Evolutionary conservation across 2,888 invertebrate species (phyloP).

Genomic region (Alsophila aescularia): DNA sequence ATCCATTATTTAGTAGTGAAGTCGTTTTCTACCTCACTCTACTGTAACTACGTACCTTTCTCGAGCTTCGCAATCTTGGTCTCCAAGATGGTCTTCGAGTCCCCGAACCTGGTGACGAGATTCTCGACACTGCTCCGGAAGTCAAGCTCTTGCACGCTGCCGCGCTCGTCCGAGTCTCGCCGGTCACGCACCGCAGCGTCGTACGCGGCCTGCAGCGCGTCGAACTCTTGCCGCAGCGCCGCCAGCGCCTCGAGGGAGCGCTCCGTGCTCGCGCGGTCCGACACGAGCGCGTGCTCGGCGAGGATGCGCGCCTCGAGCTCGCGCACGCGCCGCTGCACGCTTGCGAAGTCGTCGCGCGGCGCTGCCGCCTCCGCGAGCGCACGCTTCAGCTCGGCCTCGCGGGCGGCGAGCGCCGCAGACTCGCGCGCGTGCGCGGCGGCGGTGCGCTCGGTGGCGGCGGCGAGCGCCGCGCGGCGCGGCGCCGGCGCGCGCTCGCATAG

Average conservation of each 20-base stretch:
- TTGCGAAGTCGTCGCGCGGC: slow-evolving; percentile 54
- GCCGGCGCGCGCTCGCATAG: not conserved
- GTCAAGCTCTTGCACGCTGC: slow-evolving; percentile 66
- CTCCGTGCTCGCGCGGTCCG: slow-evolving; percentile 37
- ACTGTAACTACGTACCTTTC: slow-evolving; percentile 79
- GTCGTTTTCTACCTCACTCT: too few species aligned
- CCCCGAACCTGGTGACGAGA: slow-evolving; percentile 86
- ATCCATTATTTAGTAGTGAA: too few species aligned
- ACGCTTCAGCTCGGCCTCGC: not conserved
- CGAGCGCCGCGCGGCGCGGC: not conserved
- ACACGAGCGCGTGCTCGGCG: not conserved
- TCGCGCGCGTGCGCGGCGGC: too few species aligned
- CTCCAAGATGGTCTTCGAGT: slow-evolving; percentile 85
- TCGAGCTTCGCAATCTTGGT: slow-evolving; percentile 85
- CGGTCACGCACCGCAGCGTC: slow-evolving; percentile 76
- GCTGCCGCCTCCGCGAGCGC: slow-evolving; percentile 67
- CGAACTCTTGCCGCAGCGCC: slow-evolving; percentile 70
- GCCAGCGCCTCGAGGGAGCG: slow-evolving; percentile 72
- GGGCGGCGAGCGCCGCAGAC: not conserved
- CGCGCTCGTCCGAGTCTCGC: slow-evolving; percentile 62
- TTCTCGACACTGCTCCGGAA: slow-evolving; percentile 84
- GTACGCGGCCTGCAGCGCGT: slow-evolving; percentile 64
- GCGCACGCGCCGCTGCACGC: not conserved
- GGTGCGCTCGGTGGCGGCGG: not conserved
- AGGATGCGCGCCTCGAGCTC: not conserved